phyloP scores from a whole-genome alignment of 2,113 vertebrate species.

The Gymnobelideus leadbeateri region DNA sequence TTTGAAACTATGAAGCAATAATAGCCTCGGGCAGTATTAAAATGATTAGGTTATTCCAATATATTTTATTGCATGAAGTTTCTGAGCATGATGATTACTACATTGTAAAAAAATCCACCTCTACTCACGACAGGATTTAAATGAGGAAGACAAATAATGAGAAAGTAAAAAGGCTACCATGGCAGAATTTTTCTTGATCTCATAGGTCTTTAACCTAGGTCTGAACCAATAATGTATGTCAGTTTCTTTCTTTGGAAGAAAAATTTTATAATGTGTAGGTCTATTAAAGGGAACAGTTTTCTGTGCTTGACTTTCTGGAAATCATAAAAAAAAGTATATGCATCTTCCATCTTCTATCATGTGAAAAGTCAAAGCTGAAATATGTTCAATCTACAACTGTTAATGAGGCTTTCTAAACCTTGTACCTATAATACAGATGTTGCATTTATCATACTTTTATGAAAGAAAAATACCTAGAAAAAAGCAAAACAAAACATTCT shows the following conservation, averaged over 20 bases:
- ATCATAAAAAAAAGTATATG: conserved; percentile 58
- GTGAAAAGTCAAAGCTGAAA: conserved; percentile 61
- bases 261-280: conserved; percentile 70
- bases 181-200: conserved; percentile 35
- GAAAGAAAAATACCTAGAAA: conserved; percentile 7
- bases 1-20: conserved; percentile 7
- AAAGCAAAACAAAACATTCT: not conserved
- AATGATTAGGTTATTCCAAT: not conserved
- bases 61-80: conserved; percentile 37
- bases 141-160: conserved; percentile 48
- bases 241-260: conserved; percentile 71
- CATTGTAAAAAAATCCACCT: not conserved
- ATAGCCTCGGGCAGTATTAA: conserved; percentile 2
- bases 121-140: conserved; percentile 61
- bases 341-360: conserved; percentile 52
- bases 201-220: conserved; percentile 43
- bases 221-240: conserved; percentile 57
- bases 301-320: conserved; percentile 47
- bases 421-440: conserved; percentile 14
- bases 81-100: conserved; percentile 6
- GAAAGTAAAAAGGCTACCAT: conserved; percentile 21
- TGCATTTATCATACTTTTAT: not conserved
- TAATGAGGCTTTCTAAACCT: conserved; percentile 53
- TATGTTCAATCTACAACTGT: conserved; percentile 43
- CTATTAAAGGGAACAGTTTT: conserved; percentile 52